These are phyloP conservation scores for Falcunculus frontatus DNA, from an alignment of 2,113 vertebrate species.

Conservation along the genomic window DNA sequence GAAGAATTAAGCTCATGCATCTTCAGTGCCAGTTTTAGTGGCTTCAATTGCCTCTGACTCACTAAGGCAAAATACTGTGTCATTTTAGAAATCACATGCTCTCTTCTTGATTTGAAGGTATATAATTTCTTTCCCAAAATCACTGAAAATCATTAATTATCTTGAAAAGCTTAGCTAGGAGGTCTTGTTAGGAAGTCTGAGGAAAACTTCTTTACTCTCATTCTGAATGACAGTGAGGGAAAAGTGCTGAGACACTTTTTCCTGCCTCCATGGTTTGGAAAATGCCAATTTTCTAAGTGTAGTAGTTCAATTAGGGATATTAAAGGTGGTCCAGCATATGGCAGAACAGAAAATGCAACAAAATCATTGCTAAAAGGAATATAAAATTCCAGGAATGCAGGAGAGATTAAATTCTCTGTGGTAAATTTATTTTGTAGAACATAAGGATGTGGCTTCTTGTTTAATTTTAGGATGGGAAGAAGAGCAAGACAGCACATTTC, in stretches of 20 bases:
- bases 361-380: not conserved
- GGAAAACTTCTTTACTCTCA: not conserved
- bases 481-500: not conserved
- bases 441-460: not conserved
- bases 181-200: not conserved
- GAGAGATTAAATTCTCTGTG: not conserved
- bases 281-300: not conserved
- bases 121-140: not conserved
- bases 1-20: not conserved
- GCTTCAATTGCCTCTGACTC: not conserved
- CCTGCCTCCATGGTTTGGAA: not conserved
- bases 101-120: not conserved
- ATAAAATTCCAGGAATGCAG: not conserved
- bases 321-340: not conserved
- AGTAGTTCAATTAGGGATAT: not conserved
- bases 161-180: not conserved
- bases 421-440: not conserved
- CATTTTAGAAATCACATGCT: not conserved
- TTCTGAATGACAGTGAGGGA: not conserved
- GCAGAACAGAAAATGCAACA: not conserved
- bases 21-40: not conserved
- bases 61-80: not conserved
- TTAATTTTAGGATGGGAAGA: not conserved
- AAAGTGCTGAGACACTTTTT: not conserved
- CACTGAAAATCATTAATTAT: not conserved